phyloP scores from a whole-genome alignment of 2,113 vertebrate species.

The Octodon degus region DNA sequence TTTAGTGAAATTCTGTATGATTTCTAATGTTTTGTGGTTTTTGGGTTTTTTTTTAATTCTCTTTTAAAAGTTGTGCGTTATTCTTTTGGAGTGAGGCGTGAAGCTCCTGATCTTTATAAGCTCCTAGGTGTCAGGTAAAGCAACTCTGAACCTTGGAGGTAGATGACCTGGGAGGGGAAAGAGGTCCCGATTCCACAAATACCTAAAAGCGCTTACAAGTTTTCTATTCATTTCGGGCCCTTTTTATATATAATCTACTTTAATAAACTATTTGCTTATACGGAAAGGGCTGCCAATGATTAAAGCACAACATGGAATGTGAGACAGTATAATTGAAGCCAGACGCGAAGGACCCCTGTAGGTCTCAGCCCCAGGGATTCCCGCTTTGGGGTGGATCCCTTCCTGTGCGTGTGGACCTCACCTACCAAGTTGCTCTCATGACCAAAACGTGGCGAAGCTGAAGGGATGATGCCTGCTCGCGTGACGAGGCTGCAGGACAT shows the following conservation, averaged over 20 bases:
- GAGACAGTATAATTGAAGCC: accelerated
- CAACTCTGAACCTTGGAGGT: background rate
- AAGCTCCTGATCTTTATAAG: background rate
- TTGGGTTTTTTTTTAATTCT: too few species aligned
- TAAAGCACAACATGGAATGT: accelerated
- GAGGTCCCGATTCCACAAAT: background rate
- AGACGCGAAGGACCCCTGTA: background rate
- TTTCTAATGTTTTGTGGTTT: too few species aligned
- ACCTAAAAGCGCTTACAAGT: background rate
- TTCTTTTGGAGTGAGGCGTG: background rate
- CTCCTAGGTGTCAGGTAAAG: background rate
- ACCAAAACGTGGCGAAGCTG: background rate
- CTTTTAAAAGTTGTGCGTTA: background rate
- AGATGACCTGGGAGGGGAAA: background rate
- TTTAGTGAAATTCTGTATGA: too few species aligned
- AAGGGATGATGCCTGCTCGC: too few species aligned
- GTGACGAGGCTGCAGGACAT: accelerated
- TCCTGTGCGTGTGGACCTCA: background rate
- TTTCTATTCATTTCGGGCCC: background rate
- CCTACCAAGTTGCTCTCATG: background rate
- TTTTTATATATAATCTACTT: background rate
- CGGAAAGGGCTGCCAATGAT: background rate
- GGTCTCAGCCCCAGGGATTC: background rate
- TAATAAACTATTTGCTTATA: background rate
- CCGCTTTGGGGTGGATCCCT: background rate